These are phyloP conservation scores for Apteryx mantelli DNA, from an alignment of 2,113 vertebrate species.

Conservation along the genomic window DNA sequence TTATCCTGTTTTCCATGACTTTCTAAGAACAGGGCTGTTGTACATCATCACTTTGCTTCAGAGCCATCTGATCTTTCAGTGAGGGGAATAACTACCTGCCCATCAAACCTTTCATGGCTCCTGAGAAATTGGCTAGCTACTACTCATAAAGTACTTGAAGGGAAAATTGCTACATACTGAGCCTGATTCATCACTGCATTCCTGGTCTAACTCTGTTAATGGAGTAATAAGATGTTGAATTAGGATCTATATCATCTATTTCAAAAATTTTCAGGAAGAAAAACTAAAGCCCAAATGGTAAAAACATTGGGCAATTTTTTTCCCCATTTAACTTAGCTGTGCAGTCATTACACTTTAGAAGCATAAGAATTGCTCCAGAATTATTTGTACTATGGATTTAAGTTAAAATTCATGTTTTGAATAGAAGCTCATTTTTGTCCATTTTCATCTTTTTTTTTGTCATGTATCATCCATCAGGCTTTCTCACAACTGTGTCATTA, in stretches of 20 bases:
- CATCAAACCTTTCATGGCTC: neutral
- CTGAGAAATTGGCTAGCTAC: neutral
- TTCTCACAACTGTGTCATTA: neutral
- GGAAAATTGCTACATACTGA: neutral
- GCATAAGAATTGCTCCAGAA: neutral
- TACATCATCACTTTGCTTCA: rapidly evolving
- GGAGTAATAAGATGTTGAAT: neutral
- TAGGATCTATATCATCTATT: neutral
- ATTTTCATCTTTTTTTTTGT: neutral
- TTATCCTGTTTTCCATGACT: neutral
- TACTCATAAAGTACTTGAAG: neutral
- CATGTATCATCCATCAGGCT: neutral
- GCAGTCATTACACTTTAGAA: neutral
- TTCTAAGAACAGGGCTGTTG: neutral
- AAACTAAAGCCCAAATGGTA: neutral
- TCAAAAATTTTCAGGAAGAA: neutral
- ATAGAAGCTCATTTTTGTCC: neutral
- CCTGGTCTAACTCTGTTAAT: neutral
- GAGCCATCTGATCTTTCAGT: neutral
- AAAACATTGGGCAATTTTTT: neutral
- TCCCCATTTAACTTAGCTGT: neutral
- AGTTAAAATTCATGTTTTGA: neutral
- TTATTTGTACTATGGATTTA: neutral
- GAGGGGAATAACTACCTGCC: neutral
- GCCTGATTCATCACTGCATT: neutral